These are phyloP conservation scores for Geophilus truncorum DNA, from an alignment of 2,888 invertebrate species.

Conservation along the genomic window DNA sequence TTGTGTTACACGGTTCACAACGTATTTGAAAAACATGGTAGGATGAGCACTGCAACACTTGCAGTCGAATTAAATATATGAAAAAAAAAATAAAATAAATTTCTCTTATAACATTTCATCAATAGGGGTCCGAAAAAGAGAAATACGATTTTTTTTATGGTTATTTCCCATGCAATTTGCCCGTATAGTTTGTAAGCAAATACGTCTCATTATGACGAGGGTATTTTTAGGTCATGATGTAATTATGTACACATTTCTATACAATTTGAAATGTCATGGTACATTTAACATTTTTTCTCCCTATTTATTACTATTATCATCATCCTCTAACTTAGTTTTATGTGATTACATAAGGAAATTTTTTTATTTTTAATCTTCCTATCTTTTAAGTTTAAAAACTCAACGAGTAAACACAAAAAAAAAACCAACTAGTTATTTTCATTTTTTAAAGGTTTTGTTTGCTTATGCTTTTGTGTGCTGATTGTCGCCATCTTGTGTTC, in stretches of 20 bases:
- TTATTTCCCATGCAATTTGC: not conserved
- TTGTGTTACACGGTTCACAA: too few species aligned
- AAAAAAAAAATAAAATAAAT: not conserved
- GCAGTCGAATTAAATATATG: too few species aligned
- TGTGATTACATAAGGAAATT: not conserved
- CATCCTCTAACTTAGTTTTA: not conserved
- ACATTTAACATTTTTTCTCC: not conserved
- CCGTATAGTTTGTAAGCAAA: not conserved
- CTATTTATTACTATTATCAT: not conserved
- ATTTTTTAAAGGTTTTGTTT: conserved; percentile 25
- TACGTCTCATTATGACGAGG: not conserved
- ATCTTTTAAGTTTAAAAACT: not conserved
- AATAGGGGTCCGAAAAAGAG: not conserved
- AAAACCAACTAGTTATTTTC: not conserved
- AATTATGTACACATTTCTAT: conserved; percentile 1
- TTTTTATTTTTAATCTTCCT: not conserved
- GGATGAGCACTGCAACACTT: too few species aligned
- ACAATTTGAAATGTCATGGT: not conserved
- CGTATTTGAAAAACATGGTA: too few species aligned
- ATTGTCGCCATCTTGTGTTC: conserved; percentile 21
- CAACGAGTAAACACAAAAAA: not conserved
- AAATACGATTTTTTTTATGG: not conserved
- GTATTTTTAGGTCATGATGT: conserved; percentile 19
- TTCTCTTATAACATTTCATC: not conserved
- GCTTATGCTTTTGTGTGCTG: conserved; percentile 27